Evolutionary conservation across 2,888 invertebrate species (phyloP), one percentile per base, ranked within the genome.

Genomic region (Thyatira batis): DNA sequence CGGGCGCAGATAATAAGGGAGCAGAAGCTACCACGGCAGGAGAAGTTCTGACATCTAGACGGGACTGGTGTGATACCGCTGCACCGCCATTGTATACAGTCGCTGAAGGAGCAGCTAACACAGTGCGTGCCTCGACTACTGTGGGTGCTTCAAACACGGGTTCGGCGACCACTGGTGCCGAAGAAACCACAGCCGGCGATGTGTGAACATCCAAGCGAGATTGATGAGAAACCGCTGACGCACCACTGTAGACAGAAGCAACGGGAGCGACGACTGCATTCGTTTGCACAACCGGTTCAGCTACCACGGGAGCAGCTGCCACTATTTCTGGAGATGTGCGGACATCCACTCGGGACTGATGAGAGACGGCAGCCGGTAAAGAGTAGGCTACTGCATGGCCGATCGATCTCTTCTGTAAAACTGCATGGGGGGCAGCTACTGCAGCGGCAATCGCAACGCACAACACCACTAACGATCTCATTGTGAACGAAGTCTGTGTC

Each of bases 401-500:
- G 5, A 82, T 28, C 6, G 83, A 80, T 44, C 84, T 66, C 65
- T 84, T 84, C 61, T 73, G 10, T 48, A 44, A 52, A 60, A 60
- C 60, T 59, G 43, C 58, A 58, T 75, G 77, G 20, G 80, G 83
- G 20, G 81, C 81, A 5, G 77, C 82, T 17, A 69, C 60, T 2
- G 77, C 77, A 50, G 75, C 76, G 20, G 82, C 82, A 50, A 87
- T 64, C 51, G 83, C 69, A 67, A 81, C 82, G 68, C 82, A 78
- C 68, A 89, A 85, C 84, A 89, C 88, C 87, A 89, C 85, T 85
- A 89, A 69, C 73, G 81, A 80, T 73, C 67, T 87, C 89, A 90
- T 89, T 48, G 51, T 74, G 80, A 80, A 76, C 76, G 82, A 80
- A 86, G 86, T 86, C 84, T 87, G 84, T 85, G 84, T 80, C 67